Conservation (phyloP, 2,113 vertebrate species). For the Rutilus rutilus region DNA sequence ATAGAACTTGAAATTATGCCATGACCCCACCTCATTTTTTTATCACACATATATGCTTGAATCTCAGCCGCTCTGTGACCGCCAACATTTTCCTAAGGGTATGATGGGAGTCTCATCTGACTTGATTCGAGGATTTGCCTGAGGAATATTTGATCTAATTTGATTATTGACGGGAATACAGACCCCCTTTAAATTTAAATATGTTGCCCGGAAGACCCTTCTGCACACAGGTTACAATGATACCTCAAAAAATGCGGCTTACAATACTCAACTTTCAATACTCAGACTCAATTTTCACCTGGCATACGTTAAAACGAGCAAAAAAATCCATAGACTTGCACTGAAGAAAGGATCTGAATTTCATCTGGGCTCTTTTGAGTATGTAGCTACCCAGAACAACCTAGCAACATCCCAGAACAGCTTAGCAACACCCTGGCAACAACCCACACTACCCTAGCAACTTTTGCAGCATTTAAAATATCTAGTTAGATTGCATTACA, state of each 20-base stretch:
- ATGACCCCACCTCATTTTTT: constrained; percentile 46
- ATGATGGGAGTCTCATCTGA: constrained; percentile 59
- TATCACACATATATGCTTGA: neutral
- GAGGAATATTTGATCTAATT: constrained; percentile 53
- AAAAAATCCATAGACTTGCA: neutral
- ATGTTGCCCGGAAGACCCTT: neutral
- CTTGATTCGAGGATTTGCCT: constrained; percentile 60
- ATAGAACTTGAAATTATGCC: constrained; percentile 48
- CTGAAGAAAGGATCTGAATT: neutral
- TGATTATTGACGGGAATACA: constrained; percentile 62
- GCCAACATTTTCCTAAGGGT: constrained; percentile 57
- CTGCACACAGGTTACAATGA: neutral
- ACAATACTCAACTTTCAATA: too few species aligned
- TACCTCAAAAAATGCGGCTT: neutral
- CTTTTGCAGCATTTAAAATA: too few species aligned
- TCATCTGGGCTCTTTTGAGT: neutral
- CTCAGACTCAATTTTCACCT: neutral
- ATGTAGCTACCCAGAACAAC: neutral
- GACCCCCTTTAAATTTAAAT: neutral
- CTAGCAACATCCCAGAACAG: neutral
- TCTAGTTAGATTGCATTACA: too few species aligned
- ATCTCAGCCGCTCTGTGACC: constrained; percentile 64
- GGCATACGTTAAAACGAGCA: neutral
- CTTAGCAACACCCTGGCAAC: neutral
- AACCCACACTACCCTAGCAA: too few species aligned